Evolutionary conservation across 2,113 vertebrate genomes (phyloP), one percentile per base, ranked within the genome.

Genomic region (Chlorodrepanis virens): DNA sequence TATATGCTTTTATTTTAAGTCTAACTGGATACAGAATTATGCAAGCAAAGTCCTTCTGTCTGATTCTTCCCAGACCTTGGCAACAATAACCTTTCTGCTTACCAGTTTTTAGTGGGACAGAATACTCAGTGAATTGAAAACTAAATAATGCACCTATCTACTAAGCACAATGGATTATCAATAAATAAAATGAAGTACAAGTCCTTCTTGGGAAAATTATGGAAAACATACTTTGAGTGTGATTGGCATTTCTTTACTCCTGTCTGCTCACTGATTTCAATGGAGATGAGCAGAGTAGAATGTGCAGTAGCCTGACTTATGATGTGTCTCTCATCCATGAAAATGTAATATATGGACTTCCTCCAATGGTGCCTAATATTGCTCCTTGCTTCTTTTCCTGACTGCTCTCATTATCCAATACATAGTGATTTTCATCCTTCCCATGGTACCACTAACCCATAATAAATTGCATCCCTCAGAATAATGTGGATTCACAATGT

Each of bases 41-140:
- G 87, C 90, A 98, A 94, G 67, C 95, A 92, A 97, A 97, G 89
- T 93, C 89, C 86, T 96, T 94, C 72, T 96, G 87, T 96, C 90
- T 98, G 96, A 98, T 98, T 96, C 37, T 93, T 97, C 85, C 94
- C 97, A 97, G 90, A 91, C 94, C 54, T 96, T 97, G 91, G 88
- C 84, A 95, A 84, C 40, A 80, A 71, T 85, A 92, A 56, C 53
- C 59, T 96, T 95, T 96, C 93, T 95, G 71, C 97, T 92, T 91
- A 65, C 49, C 83, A 79, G 12, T 85, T 96, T 96, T 96, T 83
- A 90, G 75, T 82, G 76, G 63, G 70, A 39, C 21, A 90, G 94
- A 88, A 90, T 84, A 37, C 37, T 42, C 64, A 90, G 65, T 85
- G 74, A 95, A 96, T 12, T 89, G 67, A 94, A 96, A 97, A 63